phyloP scores from a whole-genome alignment of 2,113 vertebrate genomes.

The Vombatus ursinus region DNA sequence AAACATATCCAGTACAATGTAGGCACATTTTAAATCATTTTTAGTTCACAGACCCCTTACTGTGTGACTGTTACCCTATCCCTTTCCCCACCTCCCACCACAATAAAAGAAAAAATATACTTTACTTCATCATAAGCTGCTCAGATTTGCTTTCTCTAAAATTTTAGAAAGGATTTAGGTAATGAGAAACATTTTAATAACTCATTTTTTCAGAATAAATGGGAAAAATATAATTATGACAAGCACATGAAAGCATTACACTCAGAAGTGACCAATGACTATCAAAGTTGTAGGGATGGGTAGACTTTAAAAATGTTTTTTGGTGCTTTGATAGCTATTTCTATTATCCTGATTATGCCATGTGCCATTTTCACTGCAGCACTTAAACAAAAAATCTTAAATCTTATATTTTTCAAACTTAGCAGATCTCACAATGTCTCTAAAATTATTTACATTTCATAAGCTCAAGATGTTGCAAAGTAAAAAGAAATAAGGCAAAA shows the following conservation, averaged over 20 bases:
- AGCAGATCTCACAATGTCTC: not conserved
- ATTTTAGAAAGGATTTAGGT: constrained; percentile 13
- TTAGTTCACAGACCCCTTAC: not conserved
- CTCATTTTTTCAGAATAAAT: constrained; percentile 2
- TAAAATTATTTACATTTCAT: constrained; percentile 23
- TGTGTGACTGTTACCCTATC: not conserved
- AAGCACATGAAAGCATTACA: constrained; percentile 29
- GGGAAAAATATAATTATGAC: not conserved
- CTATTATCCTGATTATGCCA: not conserved
- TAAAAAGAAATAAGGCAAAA: constrained; percentile 33
- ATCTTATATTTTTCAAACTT: constrained; percentile 46
- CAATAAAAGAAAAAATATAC: constrained; percentile 20
- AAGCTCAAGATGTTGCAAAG: constrained; percentile 27
- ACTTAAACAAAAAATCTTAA: not conserved
- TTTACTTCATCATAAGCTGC: not conserved
- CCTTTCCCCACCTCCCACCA: not conserved
- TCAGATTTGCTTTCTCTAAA: constrained; percentile 6
- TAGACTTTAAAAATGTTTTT: constrained; percentile 6
- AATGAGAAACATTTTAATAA: constrained; percentile 1
- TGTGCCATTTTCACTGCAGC: not conserved
- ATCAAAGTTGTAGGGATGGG: constrained; percentile 14
- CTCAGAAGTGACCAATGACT: constrained; percentile 27
- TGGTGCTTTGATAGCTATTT: constrained; percentile 36
- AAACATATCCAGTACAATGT: not conserved
- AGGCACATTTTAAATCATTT: not conserved